Conservation (phyloP, 2,113 vertebrate genomes). For the Heliornis fulica region DNA sequence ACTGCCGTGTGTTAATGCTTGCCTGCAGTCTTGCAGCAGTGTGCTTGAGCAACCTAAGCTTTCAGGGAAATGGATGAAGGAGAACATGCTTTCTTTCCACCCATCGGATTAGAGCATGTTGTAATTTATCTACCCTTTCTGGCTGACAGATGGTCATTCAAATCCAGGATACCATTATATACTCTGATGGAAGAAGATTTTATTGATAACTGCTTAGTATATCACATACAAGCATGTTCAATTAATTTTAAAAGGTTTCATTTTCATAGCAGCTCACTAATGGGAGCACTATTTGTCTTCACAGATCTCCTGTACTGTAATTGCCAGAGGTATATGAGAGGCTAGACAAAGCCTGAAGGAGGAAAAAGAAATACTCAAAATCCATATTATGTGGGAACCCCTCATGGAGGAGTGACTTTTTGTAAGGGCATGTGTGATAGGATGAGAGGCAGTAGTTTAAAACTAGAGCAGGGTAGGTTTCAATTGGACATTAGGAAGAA, state of each 20-base stretch:
- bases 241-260: conserved; percentile 55
- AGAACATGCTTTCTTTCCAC: conserved; percentile 47
- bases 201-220: conserved; percentile 53
- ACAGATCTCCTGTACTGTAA: background rate
- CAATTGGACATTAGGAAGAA: too few relatives aligned
- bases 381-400: background rate
- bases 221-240: conserved; percentile 40
- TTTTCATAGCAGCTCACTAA: background rate
- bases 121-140: conserved; percentile 68
- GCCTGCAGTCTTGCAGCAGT: background rate
- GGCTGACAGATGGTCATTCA: conserved; percentile 74
- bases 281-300: background rate
- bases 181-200: conserved; percentile 51
- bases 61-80: conserved; percentile 60
- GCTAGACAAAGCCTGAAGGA: background rate
- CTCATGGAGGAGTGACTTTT: too few relatives aligned
- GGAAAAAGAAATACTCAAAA: background rate
- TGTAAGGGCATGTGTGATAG: too few relatives aligned
- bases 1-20: background rate
- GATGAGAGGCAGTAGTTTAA: too few relatives aligned
- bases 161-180: conserved; percentile 75
- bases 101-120: conserved; percentile 58
- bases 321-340: background rate
- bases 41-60: background rate
- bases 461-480: too few relatives aligned